Conservation (phyloP, 1,140 invertebrate species). For the Neodiprion virginianus region DNA sequence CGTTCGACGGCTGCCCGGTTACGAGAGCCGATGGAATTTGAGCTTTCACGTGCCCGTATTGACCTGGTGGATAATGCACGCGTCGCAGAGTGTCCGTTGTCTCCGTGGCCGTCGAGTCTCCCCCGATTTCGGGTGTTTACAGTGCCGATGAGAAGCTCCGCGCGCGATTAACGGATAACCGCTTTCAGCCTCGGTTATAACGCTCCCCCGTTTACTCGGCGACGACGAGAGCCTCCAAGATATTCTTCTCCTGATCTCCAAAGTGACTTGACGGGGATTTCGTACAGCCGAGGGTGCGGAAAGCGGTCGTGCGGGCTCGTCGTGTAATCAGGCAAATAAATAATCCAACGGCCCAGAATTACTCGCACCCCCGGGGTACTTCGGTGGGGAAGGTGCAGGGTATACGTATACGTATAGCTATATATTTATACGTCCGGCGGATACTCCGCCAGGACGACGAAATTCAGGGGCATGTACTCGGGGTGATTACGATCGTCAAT, state of each 20-base stretch:
- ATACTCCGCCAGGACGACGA: neutral
- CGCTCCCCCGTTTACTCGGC: neutral
- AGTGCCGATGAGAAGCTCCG: neutral
- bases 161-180: neutral
- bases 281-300: neutral
- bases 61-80: no score
- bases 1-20: no score
- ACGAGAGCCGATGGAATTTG: no score
- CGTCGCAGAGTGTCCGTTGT: no score
- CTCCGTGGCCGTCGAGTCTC: no score
- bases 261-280: neutral
- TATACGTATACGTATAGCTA: no score
- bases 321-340: neutral
- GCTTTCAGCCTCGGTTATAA: neutral
- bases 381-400: no score
- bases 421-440: no score
- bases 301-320: neutral
- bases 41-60: no score
- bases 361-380: no score
- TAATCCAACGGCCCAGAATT: neutral
- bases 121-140: no score
- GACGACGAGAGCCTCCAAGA: neutral
- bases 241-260: neutral
- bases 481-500: neutral
- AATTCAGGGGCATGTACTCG: neutral